A percentile compares a stretch with the other conserved stretches of the same genome.
These are phyloP conservation scores for Mellilla xanthometata DNA, from an alignment of 2,888 invertebrate genomes.

Conservation along the genomic window DNA sequence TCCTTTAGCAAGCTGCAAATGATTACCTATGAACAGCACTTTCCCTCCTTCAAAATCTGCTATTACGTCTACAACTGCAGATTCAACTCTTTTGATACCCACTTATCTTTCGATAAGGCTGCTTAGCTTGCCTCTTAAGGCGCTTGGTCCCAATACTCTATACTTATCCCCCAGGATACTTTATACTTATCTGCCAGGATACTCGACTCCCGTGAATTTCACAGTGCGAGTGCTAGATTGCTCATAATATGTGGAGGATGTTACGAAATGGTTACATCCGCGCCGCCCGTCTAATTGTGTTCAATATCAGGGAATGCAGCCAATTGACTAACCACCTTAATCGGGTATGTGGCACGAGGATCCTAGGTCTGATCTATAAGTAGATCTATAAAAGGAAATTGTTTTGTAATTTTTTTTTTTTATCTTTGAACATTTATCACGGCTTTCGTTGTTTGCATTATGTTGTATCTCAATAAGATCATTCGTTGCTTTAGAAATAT, in stretches of 20 bases:
- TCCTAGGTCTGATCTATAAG: background rate
- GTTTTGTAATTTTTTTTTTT: too few species aligned
- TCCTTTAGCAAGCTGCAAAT: background rate
- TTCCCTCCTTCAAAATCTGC: conserved; percentile 24
- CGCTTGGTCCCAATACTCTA: too few species aligned
- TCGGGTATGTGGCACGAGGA: conserved; percentile 3
- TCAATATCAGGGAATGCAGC: conserved; percentile 28
- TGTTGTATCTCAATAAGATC: too few species aligned
- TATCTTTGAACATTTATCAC: too few species aligned
- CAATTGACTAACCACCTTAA: conserved; percentile 19
- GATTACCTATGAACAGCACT: conserved; percentile 12
- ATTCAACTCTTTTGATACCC: background rate
- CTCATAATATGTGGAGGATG: conserved; percentile 62
- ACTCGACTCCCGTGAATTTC: conserved; percentile 39
- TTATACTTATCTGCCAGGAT: background rate
- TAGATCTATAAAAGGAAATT: too few species aligned
- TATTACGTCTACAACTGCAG: conserved; percentile 28
- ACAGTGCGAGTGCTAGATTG: conserved; percentile 51
- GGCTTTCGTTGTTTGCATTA: too few species aligned
- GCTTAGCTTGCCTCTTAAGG: background rate
- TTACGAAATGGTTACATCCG: conserved; percentile 65
- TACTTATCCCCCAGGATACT: too few species aligned
- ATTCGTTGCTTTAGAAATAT: too few species aligned
- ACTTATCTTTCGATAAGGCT: background rate
- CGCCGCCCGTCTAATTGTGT: conserved; percentile 52